A percentile compares a stretch with the other conserved stretches of the same genome.
These are phyloP conservation scores for Pycnonotus jocosus DNA, from an alignment of 2,113 vertebrate species.

Conservation along the genomic window DNA sequence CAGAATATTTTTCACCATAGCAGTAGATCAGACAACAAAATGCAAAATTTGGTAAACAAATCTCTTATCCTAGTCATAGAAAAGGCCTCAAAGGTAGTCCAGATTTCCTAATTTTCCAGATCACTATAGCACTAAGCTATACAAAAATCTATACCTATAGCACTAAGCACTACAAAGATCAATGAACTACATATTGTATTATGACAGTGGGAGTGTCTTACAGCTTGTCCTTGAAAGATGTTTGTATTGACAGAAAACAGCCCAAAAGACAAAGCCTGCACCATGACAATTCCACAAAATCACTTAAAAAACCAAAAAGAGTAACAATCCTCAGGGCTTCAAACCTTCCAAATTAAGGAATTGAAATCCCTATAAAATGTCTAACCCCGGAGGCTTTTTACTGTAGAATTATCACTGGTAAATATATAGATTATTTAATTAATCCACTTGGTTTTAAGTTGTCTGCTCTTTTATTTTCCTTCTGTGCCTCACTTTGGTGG, in stretches of 20 bases:
- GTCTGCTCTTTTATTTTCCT: conserved; percentile 49
- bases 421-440: conserved; percentile 65
- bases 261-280: conserved; percentile 32
- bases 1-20: background rate
- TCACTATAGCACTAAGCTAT: background rate
- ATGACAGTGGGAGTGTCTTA: background rate
- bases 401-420: conserved; percentile 42
- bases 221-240: conserved; percentile 47
- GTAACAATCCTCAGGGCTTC: conserved; percentile 12
- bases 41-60: background rate
- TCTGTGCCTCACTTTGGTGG: conserved; percentile 16
- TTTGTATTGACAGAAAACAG: conserved; percentile 46
- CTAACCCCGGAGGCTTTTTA: background rate
- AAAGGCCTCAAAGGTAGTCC: background rate
- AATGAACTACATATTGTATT: background rate
- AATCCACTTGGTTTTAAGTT: conserved; percentile 40
- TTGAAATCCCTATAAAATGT: conserved; percentile 38
- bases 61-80: background rate
- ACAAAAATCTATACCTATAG: background rate
- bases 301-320: background rate
- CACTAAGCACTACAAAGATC: background rate
- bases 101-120: background rate
- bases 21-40: background rate
- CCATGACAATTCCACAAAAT: conserved; percentile 31
- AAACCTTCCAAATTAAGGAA: conserved; percentile 50